phyloP scores from a whole-genome alignment of 2,888 invertebrate genomes.

The Limnephilus marmoratus region DNA sequence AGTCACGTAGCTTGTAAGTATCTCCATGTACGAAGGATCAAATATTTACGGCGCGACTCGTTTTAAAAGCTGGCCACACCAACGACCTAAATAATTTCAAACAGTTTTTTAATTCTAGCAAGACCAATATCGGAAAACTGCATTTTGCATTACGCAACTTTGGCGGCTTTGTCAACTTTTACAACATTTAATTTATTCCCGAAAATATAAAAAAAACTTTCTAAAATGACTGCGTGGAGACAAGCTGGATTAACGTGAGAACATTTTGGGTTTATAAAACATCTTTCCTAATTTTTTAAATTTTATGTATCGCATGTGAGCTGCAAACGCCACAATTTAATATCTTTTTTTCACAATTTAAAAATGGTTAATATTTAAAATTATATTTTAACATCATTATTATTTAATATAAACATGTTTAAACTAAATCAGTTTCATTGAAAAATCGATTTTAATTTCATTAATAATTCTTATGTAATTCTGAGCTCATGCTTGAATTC shows the following conservation, averaged over 20 bases:
- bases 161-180: background rate
- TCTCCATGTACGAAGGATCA: no score
- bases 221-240: constrained; percentile 88
- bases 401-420: background rate
- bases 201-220: background rate
- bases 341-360: background rate
- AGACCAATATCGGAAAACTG: background rate
- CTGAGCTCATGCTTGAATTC: background rate
- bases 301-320: background rate
- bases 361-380: background rate
- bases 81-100: background rate
- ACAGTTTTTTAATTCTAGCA: background rate
- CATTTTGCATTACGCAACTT: background rate
- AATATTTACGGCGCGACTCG: no score
- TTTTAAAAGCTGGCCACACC: background rate
- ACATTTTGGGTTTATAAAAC: background rate
- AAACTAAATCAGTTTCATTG: background rate
- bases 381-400: background rate
- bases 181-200: background rate
- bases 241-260: constrained; percentile 90
- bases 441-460: background rate
- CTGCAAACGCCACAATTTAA: background rate
- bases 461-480: background rate
- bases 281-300: background rate
- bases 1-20: no score